Evolutionary conservation across 1,140 invertebrate genomes (phyloP).

Genomic region (Uloborus diversus): DNA sequence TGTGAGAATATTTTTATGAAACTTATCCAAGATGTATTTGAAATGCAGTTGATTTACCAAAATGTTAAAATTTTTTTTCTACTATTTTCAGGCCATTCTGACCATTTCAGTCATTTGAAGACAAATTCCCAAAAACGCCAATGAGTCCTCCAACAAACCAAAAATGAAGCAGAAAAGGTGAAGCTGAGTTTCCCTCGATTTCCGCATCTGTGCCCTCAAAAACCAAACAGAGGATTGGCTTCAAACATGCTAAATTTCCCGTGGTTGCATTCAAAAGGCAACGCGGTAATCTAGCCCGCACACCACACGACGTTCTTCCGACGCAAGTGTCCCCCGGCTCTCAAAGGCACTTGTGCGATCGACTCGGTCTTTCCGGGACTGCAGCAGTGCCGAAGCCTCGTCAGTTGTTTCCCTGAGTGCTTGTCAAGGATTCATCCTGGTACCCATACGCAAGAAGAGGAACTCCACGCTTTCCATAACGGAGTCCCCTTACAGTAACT

Average conservation of each 20-base stretch:
- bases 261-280: neutral
- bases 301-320: too few species aligned
- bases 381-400: too few species aligned
- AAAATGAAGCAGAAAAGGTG: conserved; percentile 51
- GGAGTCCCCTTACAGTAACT: conserved; percentile 44
- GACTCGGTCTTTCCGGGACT: neutral
- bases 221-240: too few species aligned
- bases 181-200: too few species aligned
- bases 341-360: too few species aligned
- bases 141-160: too few species aligned
- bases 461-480: conserved; percentile 50
- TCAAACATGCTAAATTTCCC: too few species aligned
- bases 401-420: too few species aligned
- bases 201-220: too few species aligned
- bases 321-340: too few species aligned
- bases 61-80: neutral
- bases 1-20: too few species aligned
- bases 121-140: neutral
- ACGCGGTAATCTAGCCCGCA: neutral
- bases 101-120: neutral
- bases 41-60: neutral
- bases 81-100: neutral
- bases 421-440: conserved; percentile 38
- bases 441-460: conserved; percentile 55
- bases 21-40: too few species aligned